These are phyloP conservation scores for Anarrhichthys ocellatus DNA, from an alignment of 2,113 vertebrate genomes.

Conservation along the genomic window DNA sequence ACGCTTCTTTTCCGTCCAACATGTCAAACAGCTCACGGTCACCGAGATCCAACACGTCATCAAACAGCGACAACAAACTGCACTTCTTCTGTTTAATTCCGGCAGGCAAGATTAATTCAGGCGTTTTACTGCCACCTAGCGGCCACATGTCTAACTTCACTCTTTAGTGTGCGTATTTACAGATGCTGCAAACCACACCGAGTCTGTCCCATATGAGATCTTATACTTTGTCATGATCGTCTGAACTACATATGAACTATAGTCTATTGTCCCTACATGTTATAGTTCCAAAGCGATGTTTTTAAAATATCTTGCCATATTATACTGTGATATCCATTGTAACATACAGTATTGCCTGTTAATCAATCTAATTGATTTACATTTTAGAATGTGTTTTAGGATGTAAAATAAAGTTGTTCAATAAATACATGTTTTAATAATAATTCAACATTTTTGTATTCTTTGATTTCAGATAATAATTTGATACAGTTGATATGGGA, in stretches of 20 bases:
- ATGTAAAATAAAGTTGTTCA: not conserved
- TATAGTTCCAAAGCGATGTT: not conserved
- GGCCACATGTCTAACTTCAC: not conserved
- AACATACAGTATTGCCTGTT: not conserved
- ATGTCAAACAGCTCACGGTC: conserved; percentile 66
- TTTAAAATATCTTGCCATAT: not conserved
- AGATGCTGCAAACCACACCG: not conserved
- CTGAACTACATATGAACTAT: not conserved
- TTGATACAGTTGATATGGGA: not conserved
- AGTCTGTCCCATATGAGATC: too few species aligned
- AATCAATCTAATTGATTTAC: not conserved
- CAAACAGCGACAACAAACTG: conserved; percentile 46
- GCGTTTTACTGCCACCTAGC: not conserved
- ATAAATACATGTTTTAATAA: not conserved
- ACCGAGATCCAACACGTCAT: conserved; percentile 45
- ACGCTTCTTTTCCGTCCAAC: not conserved
- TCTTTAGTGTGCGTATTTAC: not conserved
- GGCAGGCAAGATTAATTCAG: rapidly evolving
- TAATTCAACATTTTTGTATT: not conserved
- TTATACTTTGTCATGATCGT: not conserved
- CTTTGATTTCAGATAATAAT: not conserved
- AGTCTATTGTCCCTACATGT: not conserved
- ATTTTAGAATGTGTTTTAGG: not conserved
- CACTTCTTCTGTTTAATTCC: not conserved
- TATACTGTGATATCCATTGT: not conserved